These are phyloP conservation scores for Drosophila falleni DNA, from an alignment of 2,888 invertebrate genomes.

Conservation along the genomic window DNA sequence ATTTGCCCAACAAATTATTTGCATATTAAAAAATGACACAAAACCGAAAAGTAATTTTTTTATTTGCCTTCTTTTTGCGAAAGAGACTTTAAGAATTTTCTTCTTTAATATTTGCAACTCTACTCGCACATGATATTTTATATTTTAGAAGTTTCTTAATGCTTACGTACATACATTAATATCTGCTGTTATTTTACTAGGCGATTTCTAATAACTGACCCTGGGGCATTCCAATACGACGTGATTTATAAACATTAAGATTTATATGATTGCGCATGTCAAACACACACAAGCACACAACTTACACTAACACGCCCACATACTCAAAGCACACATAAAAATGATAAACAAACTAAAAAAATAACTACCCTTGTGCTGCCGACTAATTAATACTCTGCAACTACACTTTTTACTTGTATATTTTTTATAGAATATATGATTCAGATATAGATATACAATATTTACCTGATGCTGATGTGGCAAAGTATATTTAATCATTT, in stretches of 20 bases:
- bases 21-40: slow-evolving; percentile 70
- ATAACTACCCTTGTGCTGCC: not conserved
- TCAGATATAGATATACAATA: not conserved
- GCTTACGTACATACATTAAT: not conserved
- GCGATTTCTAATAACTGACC: slow-evolving; percentile 34
- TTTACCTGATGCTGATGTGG: no score
- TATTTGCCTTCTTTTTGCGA: not conserved
- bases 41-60: not conserved
- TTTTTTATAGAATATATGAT: not conserved
- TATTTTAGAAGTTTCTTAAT: not conserved
- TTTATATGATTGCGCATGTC: slow-evolving; percentile 72
- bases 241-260: slow-evolving; percentile 79
- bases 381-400: not conserved
- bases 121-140: not conserved
- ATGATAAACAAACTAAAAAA: slow-evolving; percentile 55
- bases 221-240: slow-evolving; percentile 52
- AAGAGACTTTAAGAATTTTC: not conserved
- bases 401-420: not conserved
- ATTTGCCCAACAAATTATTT: slow-evolving; percentile 81
- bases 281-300: slow-evolving; percentile 42
- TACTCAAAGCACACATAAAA: slow-evolving; percentile 70
- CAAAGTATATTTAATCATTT: no score
- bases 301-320: slow-evolving; percentile 60
- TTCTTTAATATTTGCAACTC: not conserved
- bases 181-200: not conserved